A percentile compares a stretch with the other conserved stretches of the same genome.
These are phyloP conservation scores for Drosophila fuyamai DNA, from an alignment of 1,140 invertebrate species.

Conservation along the genomic window DNA sequence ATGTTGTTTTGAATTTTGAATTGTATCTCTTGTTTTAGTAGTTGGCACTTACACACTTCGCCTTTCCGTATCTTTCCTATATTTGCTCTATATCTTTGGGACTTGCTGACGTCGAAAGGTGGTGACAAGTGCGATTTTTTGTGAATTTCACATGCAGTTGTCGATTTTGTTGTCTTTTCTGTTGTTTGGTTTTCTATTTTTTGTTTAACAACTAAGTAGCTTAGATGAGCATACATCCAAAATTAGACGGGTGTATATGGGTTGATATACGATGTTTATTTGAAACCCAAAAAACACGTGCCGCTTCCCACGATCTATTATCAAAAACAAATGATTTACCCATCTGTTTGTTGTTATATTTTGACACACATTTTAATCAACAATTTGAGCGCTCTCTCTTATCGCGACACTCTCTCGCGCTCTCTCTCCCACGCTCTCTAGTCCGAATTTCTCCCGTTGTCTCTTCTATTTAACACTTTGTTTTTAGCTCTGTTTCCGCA, in stretches of 20 bases:
- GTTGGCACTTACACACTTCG: constrained; percentile 58
- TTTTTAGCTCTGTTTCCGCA: constrained; percentile 33
- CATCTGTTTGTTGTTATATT: constrained; percentile 29
- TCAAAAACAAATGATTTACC: constrained; percentile 27
- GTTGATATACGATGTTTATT: background rate
- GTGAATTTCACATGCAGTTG: constrained; percentile 47
- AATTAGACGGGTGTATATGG: constrained; percentile 27
- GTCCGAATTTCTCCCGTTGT: background rate
- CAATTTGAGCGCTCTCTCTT: constrained; percentile 16
- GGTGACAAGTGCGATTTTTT: constrained; percentile 50
- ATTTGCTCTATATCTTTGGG: constrained; percentile 25
- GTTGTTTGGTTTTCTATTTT: constrained; percentile 10
- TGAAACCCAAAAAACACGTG: constrained; percentile 20
- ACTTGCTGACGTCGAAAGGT: constrained; percentile 12
- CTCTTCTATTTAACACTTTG: constrained; percentile 21
- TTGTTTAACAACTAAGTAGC: constrained; percentile 11
- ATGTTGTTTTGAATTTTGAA: background rate
- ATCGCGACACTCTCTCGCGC: constrained; percentile 17
- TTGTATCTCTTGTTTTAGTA: background rate
- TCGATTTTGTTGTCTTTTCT: constrained; percentile 17
- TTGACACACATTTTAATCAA: constrained; percentile 75
- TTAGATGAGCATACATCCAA: constrained; percentile 13
- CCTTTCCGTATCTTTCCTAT: constrained; percentile 17
- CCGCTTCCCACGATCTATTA: constrained; percentile 25
- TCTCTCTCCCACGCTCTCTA: constrained; percentile 15